phyloP scores from a whole-genome alignment of 2,888 invertebrate genomes.

The Morpho helenor region DNA sequence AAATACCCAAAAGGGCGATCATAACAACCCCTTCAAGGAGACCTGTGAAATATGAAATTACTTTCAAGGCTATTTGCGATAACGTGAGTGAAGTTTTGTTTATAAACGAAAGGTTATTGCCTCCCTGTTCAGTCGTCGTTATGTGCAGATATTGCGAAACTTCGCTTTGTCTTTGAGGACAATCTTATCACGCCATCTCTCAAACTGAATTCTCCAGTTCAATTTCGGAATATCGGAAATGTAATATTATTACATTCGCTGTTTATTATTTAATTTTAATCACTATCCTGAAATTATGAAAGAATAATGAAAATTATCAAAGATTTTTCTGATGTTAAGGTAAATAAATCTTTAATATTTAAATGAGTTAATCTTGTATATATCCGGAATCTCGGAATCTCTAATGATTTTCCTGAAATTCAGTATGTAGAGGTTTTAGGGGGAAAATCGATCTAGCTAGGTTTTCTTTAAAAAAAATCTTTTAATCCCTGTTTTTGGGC shows the following conservation, averaged over 20 bases:
- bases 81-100: slow-evolving; percentile 35
- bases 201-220: neutral
- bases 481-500: no score
- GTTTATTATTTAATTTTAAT: no score
- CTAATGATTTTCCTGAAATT: no score
- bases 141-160: slow-evolving; percentile 32
- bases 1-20: no score
- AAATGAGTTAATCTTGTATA: no score
- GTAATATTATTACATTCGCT: neutral
- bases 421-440: no score
- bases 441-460: no score
- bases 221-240: neutral
- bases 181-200: slow-evolving; percentile 25
- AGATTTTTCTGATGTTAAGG: neutral
- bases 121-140: slow-evolving; percentile 28
- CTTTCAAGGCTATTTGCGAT: slow-evolving; percentile 19
- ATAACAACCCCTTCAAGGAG: neutral
- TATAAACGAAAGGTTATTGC: slow-evolving; percentile 37
- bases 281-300: neutral
- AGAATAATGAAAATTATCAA: neutral
- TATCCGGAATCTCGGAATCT: no score
- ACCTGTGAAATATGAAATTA: slow-evolving; percentile 8
- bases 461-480: no score
- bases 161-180: slow-evolving; percentile 30
- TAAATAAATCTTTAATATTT: no score